Evolutionary conservation across 1,140 invertebrate genomes (phyloP).

Genomic region (Micrasema minimum): DNA sequence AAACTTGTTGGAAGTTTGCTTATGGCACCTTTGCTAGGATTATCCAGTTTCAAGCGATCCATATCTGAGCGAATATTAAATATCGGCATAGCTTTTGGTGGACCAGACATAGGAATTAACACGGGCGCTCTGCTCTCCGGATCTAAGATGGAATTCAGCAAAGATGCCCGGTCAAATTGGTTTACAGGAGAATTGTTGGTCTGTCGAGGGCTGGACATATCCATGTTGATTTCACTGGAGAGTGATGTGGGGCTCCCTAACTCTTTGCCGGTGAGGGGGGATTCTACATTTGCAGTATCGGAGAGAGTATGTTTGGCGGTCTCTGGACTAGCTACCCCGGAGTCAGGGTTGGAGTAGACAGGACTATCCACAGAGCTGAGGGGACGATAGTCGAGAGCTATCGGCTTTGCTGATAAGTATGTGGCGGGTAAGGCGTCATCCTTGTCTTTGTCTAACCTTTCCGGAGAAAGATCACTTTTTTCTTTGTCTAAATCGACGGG

Average conservation of each 20-base stretch:
- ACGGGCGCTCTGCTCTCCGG: slow-evolving; percentile 49
- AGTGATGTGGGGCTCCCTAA: slow-evolving; percentile 64
- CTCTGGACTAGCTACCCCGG: slow-evolving; percentile 68
- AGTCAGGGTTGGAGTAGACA: slow-evolving; percentile 64
- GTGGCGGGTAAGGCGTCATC: slow-evolving; percentile 56
- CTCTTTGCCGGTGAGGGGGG: slow-evolving; percentile 62
- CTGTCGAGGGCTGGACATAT: slow-evolving; percentile 59
- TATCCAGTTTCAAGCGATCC: slow-evolving; percentile 57
- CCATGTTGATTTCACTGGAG: slow-evolving; percentile 68
- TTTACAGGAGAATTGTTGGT: slow-evolving; percentile 47
- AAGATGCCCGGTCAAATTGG: slow-evolving; percentile 59
- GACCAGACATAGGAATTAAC: too few species aligned
- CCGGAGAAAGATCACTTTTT: slow-evolving; percentile 67
- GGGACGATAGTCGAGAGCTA: slow-evolving; percentile 62
- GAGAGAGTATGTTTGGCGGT: slow-evolving; percentile 66
- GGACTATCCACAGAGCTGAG: slow-evolving; percentile 59
- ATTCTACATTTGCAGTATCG: slow-evolving; percentile 64
- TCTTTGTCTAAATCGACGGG: slow-evolving; percentile 66
- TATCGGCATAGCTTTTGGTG: neutral
- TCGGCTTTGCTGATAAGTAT: slow-evolving; percentile 55
- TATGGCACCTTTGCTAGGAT: slow-evolving; percentile 37
- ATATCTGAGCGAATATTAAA: slow-evolving; percentile 51
- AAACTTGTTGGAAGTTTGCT: slow-evolving; percentile 46
- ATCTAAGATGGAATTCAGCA: slow-evolving; percentile 64
- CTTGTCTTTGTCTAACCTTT: slow-evolving; percentile 67